Conservation (phyloP, 2,797 vertebrate species). For the Onychomys torridus region DNA sequence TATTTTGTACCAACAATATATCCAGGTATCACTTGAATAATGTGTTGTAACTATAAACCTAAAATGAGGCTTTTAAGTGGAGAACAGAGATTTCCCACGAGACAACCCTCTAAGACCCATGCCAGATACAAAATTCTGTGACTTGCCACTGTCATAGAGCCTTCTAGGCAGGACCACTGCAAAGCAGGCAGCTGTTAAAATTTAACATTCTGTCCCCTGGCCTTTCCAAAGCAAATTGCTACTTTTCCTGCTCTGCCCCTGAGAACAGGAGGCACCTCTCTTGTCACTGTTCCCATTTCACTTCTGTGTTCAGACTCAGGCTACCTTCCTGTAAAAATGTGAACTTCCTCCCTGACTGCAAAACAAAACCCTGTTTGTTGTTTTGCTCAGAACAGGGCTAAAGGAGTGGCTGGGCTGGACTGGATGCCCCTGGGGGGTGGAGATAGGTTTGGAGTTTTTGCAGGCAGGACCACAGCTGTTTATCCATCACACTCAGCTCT, state of each 20-base stretch:
- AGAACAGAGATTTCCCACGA: slow-evolving; percentile 32
- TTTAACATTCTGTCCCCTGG: neutral
- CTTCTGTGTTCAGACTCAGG: neutral
- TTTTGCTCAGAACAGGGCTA: neutral
- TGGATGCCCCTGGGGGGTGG: neutral
- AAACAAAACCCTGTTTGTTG: neutral
- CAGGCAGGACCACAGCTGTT: neutral
- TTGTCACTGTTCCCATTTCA: neutral
- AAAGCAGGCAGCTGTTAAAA: neutral
- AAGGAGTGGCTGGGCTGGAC: neutral
- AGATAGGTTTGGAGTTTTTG: neutral
- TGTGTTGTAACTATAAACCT: neutral
- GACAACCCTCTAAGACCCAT: neutral
- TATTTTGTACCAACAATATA: neutral
- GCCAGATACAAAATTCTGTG: neutral
- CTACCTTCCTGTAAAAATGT: neutral
- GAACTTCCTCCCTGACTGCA: slow-evolving; percentile 13
- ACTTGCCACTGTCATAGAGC: neutral
- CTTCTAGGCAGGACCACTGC: slow-evolving; percentile 2
- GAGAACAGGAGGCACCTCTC: neutral
- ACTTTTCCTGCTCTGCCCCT: neutral
- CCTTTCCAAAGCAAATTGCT: slow-evolving; percentile 19
- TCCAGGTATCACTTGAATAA: neutral
- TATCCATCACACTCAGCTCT: neutral
- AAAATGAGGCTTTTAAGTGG: neutral